Evolutionary conservation across 2,113 vertebrate species (phyloP).

Genomic region (Callopanchax toddi): DNA sequence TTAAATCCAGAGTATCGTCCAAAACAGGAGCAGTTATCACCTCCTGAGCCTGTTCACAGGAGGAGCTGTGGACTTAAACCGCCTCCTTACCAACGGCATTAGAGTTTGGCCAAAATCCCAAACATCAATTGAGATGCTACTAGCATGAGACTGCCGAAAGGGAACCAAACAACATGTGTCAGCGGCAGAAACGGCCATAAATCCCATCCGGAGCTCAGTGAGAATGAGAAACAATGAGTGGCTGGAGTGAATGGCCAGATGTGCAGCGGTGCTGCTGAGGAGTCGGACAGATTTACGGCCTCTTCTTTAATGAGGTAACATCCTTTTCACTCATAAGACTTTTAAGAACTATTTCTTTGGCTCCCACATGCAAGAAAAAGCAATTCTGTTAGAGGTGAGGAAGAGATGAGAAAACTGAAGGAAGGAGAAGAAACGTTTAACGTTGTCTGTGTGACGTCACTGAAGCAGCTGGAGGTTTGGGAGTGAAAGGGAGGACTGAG

Average conservation of each 20-base stretch:
- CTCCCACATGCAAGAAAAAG: conserved; percentile 69
- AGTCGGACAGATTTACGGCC: conserved; percentile 78
- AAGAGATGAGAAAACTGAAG: conserved; percentile 5
- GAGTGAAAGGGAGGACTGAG: conserved; percentile 45
- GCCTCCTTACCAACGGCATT: background rate
- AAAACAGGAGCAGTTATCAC: conserved; percentile 37
- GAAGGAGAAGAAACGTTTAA: background rate
- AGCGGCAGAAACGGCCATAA: conserved; percentile 57
- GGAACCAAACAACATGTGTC: conserved; percentile 59
- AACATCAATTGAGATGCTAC: conserved; percentile 33
- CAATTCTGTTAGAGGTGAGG: conserved; percentile 37
- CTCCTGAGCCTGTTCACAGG: background rate
- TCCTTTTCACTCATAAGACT: conserved; percentile 80
- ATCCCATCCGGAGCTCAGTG: conserved; percentile 54
- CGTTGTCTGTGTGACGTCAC: conserved; percentile 21
- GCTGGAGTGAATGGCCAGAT: conserved; percentile 70
- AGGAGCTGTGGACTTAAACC: background rate
- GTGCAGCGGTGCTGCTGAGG: conserved; percentile 73
- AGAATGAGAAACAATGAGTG: conserved; percentile 61
- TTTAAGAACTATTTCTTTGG: conserved; percentile 66
- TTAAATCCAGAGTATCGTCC: conserved; percentile 23
- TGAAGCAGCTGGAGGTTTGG: conserved; percentile 9
- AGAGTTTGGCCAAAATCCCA: conserved; percentile 21
- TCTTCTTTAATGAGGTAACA: conserved; percentile 82
- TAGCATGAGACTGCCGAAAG: conserved; percentile 27